phyloP scores from a whole-genome alignment of 2,888 invertebrate species.

The Melikaiella ostensackeni region DNA sequence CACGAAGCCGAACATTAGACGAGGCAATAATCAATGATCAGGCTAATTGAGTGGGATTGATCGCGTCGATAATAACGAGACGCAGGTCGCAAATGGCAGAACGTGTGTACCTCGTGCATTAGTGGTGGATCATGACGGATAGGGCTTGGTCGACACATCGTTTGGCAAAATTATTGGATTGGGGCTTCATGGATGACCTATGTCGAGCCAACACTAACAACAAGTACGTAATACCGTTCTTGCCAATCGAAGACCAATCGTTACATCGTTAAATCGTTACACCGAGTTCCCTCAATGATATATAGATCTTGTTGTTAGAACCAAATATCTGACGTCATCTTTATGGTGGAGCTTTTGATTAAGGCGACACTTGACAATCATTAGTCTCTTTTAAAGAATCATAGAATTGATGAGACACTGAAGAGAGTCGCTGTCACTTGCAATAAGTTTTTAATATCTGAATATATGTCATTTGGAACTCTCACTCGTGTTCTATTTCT shows the following conservation, averaged over 20 bases:
- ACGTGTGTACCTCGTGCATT: conserved; percentile 63
- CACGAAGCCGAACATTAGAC: conserved; percentile 48
- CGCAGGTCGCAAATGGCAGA: conserved; percentile 58
- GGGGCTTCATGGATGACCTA: conserved; percentile 64
- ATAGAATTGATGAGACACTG: not conserved
- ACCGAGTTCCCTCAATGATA: not conserved
- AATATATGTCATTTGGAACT: not conserved
- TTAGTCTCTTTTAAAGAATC: conserved; percentile 1
- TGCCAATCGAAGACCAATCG: conserved; percentile 60
- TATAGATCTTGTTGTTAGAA: conserved; percentile 6
- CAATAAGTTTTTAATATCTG: not conserved
- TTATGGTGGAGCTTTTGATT: not conserved
- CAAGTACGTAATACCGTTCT: conserved; percentile 22
- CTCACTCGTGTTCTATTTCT: not conserved
- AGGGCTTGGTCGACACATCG: conserved; percentile 63
- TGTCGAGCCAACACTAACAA: conserved; percentile 48
- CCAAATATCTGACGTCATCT: not conserved
- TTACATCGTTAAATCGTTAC: conserved; percentile 36
- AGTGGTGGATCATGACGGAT: conserved; percentile 71
- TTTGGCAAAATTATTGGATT: conserved; percentile 69
- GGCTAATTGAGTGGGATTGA: conserved; percentile 77
- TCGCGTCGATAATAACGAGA: conserved; percentile 74
- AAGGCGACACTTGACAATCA: not conserved
- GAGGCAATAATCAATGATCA: conserved; percentile 76
- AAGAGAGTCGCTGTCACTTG: not conserved